A percentile compares a stretch with the other conserved stretches of the same genome.
Evolutionary conservation across 2,797 vertebrate species (phyloP).

Genomic region (Galagoides demidoff): DNA sequence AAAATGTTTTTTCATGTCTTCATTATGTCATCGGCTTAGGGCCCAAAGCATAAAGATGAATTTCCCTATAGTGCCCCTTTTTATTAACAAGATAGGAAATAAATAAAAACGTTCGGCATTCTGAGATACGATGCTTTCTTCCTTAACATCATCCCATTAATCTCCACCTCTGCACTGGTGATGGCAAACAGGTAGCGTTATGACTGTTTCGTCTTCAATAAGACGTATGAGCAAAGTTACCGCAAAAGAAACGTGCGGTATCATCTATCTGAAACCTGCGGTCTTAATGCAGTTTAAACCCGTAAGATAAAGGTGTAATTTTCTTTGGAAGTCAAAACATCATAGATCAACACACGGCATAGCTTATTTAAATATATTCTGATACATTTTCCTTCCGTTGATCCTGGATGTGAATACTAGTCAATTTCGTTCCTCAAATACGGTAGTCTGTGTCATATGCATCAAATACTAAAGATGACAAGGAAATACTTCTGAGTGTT

Average conservation of each 20-base stretch:
- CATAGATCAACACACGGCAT: slow-evolving; percentile 57
- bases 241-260: slow-evolving; percentile 8
- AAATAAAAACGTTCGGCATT: slow-evolving; percentile 72
- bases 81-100: slow-evolving; percentile 76
- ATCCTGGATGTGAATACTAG: slow-evolving; percentile 59
- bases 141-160: slow-evolving; percentile 63
- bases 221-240: slow-evolving; percentile 69
- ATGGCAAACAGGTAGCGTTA: slow-evolving; percentile 56
- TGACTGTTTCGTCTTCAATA: slow-evolving; percentile 58
- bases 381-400: slow-evolving; percentile 63
- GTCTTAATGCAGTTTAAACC: slow-evolving; percentile 50
- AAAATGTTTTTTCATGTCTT: slow-evolving; percentile 64
- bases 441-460: slow-evolving; percentile 25
- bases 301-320: slow-evolving; percentile 58
- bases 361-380: slow-evolving; percentile 65
- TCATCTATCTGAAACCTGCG: slow-evolving; percentile 24
- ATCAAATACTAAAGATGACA: no score
- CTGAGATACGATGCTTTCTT: slow-evolving; percentile 54
- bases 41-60: slow-evolving; percentile 68
- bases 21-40: slow-evolving; percentile 65
- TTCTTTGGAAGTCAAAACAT: slow-evolving; percentile 67
- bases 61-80: slow-evolving; percentile 68
- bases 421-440: slow-evolving; percentile 62
- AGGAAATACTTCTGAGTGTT: slow-evolving; percentile 32
- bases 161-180: slow-evolving; percentile 61